phyloP scores from a whole-genome alignment of 2,113 vertebrate species.

The Solea senegalensis region DNA sequence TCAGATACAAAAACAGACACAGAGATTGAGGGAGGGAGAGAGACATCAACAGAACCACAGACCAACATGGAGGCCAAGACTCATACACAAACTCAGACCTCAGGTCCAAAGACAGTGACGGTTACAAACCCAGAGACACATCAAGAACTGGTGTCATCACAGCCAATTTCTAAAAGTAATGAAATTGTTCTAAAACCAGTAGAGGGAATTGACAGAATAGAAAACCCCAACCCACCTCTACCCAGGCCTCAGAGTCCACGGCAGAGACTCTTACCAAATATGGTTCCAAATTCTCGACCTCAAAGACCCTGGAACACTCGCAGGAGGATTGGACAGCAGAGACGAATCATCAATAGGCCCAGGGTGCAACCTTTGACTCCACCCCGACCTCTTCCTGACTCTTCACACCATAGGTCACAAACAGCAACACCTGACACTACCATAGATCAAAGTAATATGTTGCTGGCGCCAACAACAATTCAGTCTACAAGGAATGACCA shows the following conservation, averaged over 20 bases:
- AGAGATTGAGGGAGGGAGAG: conserved; percentile 11
- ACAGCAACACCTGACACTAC: conserved; percentile 29
- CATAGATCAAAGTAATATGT: conserved; percentile 15
- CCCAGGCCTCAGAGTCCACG: conserved; percentile 16
- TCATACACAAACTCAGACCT: conserved; percentile 12
- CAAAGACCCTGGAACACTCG: conserved; percentile 76
- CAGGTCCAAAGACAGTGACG: conserved; percentile 14
- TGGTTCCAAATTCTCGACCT: conserved; percentile 43
- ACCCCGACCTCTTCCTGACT: conserved; percentile 42
- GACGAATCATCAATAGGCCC: conserved; percentile 79
- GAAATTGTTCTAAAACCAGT: conserved; percentile 41
- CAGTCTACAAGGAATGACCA: conserved; percentile 6
- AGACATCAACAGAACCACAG: conserved; percentile 33
- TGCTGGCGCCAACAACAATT: conserved; percentile 32
- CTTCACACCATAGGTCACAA: conserved; percentile 35
- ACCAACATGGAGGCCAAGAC: conserved; percentile 15
- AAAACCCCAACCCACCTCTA: conserved; percentile 28
- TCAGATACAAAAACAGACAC: conserved; percentile 21
- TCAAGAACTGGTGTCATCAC: conserved; percentile 30
- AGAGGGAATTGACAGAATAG: conserved; percentile 17
- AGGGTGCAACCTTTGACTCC: conserved; percentile 62
- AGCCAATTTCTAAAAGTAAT: conserved; percentile 48
- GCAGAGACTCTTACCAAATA: conserved; percentile 38
- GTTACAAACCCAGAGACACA: conserved; percentile 33
- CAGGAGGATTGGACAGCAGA: conserved; percentile 81